Percentiles rank a stretch among this genome's conserved stretches.
These are phyloP conservation scores for Ptychochromis oligacanthus DNA, from an alignment of 2,113 vertebrate genomes.

Conservation along the genomic window DNA sequence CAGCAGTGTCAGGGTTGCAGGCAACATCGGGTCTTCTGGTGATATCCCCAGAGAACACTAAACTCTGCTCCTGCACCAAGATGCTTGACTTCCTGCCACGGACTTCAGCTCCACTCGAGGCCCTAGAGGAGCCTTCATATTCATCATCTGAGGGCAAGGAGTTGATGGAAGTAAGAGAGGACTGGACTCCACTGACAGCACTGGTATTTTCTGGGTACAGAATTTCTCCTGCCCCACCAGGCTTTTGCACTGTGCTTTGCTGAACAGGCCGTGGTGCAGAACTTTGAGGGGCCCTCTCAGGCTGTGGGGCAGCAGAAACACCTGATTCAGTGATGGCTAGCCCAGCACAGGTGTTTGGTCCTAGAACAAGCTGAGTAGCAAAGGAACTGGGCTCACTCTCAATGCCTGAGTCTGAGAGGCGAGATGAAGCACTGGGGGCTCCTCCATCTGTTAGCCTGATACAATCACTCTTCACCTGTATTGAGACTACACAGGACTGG, in stretches of 20 bases:
- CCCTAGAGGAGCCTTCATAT: slow-evolving; percentile 85
- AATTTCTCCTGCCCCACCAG: slow-evolving; percentile 78
- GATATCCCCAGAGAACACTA: slow-evolving; percentile 81
- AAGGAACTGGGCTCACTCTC: slow-evolving; percentile 97
- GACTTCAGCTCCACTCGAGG: slow-evolving; percentile 78
- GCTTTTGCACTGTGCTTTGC: slow-evolving; percentile 80
- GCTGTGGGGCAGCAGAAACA: slow-evolving; percentile 67
- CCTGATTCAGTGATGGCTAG: slow-evolving; percentile 71
- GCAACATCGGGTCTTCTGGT: slow-evolving; percentile 13
- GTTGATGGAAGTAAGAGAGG: slow-evolving; percentile 97
- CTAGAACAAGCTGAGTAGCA: slow-evolving; percentile 84
- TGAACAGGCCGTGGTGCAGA: slow-evolving; percentile 80
- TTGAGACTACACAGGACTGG: slow-evolving; percentile 36
- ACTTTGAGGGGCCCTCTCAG: slow-evolving; percentile 80
- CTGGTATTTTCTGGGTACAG: slow-evolving; percentile 90
- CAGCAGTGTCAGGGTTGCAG: background rate
- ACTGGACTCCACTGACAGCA: slow-evolving; percentile 92
- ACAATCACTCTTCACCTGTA: slow-evolving; percentile 80
- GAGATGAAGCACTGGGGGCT: slow-evolving; percentile 85
- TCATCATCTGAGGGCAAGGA: slow-evolving; percentile 96
- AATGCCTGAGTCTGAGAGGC: slow-evolving; percentile 95
- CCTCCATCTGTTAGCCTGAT: slow-evolving; percentile 83
- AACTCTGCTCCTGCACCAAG: slow-evolving; percentile 83
- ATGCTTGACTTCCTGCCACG: slow-evolving; percentile 79
- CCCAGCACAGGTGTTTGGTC: slow-evolving; percentile 74